Percentiles rank a stretch among this genome's conserved stretches.
Evolutionary conservation across 2,113 vertebrate species (phyloP).

Genomic region (Aspiorhynchus laticeps): DNA sequence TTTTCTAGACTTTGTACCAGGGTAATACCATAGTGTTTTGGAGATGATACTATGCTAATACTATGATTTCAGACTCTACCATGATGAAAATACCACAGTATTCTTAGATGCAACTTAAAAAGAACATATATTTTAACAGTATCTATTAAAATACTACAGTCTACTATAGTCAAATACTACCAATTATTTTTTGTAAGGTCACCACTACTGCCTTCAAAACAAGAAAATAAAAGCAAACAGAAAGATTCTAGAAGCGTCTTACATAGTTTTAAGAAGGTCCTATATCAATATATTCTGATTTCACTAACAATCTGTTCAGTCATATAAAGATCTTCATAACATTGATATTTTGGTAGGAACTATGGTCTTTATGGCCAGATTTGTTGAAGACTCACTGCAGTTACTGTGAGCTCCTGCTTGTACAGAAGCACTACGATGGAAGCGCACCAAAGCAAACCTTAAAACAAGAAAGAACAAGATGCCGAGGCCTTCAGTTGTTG

Average conservation of each 20-base stretch:
- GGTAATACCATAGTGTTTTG: too few relatives aligned
- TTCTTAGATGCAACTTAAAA: too few relatives aligned
- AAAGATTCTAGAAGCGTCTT: not conserved
- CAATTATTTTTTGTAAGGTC: too few relatives aligned
- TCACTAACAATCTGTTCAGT: not conserved
- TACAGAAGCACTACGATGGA: conserved; percentile 11
- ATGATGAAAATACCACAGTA: too few relatives aligned
- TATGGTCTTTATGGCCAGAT: not conserved
- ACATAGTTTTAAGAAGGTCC: not conserved
- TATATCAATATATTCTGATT: not conserved
- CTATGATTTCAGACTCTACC: too few relatives aligned
- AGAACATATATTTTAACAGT: too few relatives aligned
- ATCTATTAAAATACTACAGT: too few relatives aligned
- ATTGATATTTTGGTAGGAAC: not conserved
- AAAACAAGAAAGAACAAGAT: conserved; percentile 19
- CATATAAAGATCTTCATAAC: not conserved
- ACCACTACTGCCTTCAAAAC: too few relatives aligned
- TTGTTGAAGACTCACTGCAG: conserved; percentile 34
- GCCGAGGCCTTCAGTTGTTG: conserved; percentile 21
- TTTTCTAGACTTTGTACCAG: too few relatives aligned
- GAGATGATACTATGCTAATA: too few relatives aligned
- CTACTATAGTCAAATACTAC: too few relatives aligned
- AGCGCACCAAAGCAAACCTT: not conserved
- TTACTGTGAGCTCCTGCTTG: not conserved
- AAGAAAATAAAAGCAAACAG: too few relatives aligned